A percentile compares a stretch with the other conserved stretches of the same genome.
Evolutionary conservation across 2,113 vertebrate genomes (phyloP).

Genomic region (Antennarius striatus): DNA sequence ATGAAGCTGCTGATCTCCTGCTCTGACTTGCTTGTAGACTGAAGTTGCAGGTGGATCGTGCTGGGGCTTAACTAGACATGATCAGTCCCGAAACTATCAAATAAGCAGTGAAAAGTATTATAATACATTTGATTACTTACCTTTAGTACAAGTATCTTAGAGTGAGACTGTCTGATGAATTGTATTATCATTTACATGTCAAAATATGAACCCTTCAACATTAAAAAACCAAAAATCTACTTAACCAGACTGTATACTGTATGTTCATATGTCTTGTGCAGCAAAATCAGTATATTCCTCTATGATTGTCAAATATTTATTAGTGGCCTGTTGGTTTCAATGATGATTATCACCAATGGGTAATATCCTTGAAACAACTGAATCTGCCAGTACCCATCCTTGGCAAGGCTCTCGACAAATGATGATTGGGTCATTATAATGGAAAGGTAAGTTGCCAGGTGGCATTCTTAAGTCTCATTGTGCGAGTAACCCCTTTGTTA

Average conservation of each 20-base stretch:
- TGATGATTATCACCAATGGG: too few species aligned
- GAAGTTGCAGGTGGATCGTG: constrained; percentile 41
- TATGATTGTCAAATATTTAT: too few species aligned
- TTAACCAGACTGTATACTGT: too few species aligned
- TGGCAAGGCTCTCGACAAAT: constrained; percentile 43
- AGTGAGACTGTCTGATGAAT: not conserved
- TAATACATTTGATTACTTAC: constrained; percentile 16
- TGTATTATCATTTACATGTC: not conserved
- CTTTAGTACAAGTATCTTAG: not conserved
- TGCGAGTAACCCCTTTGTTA: not conserved
- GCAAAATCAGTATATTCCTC: too few species aligned
- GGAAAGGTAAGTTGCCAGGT: constrained; percentile 23
- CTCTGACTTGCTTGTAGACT: constrained; percentile 56
- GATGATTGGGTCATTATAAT: constrained; percentile 28
- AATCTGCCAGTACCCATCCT: constrained; percentile 44
- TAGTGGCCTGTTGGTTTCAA: too few species aligned
- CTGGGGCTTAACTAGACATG: constrained; percentile 50
- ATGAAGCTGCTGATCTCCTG: constrained; percentile 68
- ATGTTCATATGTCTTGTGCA: too few species aligned
- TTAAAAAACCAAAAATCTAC: too few species aligned
- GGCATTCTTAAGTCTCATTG: constrained; percentile 8
- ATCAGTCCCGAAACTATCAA: constrained; percentile 43
- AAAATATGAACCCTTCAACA: not conserved
- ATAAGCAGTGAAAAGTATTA: constrained; percentile 30
- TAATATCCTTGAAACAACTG: not conserved